Conservation (phyloP, 2,888 invertebrate species). For the Lamellibrachia satsuma region DNA sequence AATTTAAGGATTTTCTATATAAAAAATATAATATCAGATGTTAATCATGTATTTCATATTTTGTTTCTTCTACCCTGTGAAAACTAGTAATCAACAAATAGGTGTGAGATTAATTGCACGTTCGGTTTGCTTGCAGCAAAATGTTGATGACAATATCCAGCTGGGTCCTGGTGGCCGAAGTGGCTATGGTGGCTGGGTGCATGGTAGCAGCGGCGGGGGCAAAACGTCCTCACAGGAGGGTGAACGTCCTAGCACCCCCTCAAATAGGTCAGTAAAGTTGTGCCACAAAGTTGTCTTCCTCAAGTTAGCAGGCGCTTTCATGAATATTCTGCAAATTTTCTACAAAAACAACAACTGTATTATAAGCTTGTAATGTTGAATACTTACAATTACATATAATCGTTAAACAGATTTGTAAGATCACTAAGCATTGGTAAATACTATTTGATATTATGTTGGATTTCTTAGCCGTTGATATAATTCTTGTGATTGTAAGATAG, state of each 20-base stretch:
- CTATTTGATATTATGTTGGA: too few relatives aligned
- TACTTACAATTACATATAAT: too few relatives aligned
- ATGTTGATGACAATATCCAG: constrained; percentile 61
- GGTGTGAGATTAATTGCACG: background rate
- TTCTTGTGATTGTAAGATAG: too few relatives aligned
- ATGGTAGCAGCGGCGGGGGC: constrained; percentile 58
- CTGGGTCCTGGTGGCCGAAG: constrained; percentile 58
- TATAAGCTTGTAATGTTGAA: too few relatives aligned
- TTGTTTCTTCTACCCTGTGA: background rate
- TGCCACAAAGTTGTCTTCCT: background rate
- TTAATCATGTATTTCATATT: background rate
- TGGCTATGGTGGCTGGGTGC: constrained; percentile 55
- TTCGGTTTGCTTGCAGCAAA: constrained; percentile 7
- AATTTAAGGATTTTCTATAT: background rate
- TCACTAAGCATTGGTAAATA: too few relatives aligned
- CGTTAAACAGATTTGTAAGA: too few relatives aligned
- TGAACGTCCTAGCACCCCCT: constrained; percentile 24
- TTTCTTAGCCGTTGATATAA: too few relatives aligned
- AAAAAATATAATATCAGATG: background rate
- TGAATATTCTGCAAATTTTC: background rate
- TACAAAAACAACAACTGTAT: background rate
- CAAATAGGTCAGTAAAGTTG: background rate
- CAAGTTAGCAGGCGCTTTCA: background rate
- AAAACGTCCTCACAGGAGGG: constrained; percentile 36
- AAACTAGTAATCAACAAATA: background rate